Evolutionary conservation across 2,888 invertebrate genomes (phyloP), one percentile per base, ranked within the genome.

Genomic region (Trichogramma dendrolimi): DNA sequence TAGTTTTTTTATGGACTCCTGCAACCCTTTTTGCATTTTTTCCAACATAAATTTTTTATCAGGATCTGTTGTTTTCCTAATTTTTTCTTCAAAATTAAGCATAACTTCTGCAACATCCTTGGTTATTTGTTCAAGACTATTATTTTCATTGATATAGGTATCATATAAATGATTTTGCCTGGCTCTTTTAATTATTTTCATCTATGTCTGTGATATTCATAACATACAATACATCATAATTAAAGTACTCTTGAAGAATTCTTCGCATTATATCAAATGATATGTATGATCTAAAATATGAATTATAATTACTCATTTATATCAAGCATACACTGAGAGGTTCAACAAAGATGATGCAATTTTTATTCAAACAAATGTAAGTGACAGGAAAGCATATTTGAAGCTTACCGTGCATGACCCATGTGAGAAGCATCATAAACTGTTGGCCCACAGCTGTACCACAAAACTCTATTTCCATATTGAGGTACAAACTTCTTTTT

Each of bases 141-240:
- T 82, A 54, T 83, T 81, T 67, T 85, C 83, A 39, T 82, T 77
- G 0, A 84, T 71, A 79, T 96, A 96, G 71, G 88, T 85, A 58
- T 92, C 88, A 79, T 86, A 92, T 38, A 98, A 83, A 82, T 94
- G 85, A 77, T 92, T 91, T 75, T 96, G 96, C 55, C 97, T 83
- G 0, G 96, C 97, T 70, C 96, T 84, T 78, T 90, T 94, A 59
- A 98, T 98, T 62, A 98, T 98, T 84, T 99, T 99, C 99, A 84
- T 99, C 99, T 74, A 99, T 94, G 80, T 99, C 99, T 6, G 99
- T 99, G 70, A 99, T 94, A 78, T 99, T 99, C 97, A 99, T 98
- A 4, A 94, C 95, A 82, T 94, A 98, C 62, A 91, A 83, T 56
- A 97, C 86, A 75, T 96, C 90, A 78, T 92, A 97, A 14, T 92